Percentiles rank a stretch among this genome's conserved stretches.
These are phyloP conservation scores for Esox lucius DNA, from an alignment of 2,797 vertebrate genomes.

Conservation along the genomic window DNA sequence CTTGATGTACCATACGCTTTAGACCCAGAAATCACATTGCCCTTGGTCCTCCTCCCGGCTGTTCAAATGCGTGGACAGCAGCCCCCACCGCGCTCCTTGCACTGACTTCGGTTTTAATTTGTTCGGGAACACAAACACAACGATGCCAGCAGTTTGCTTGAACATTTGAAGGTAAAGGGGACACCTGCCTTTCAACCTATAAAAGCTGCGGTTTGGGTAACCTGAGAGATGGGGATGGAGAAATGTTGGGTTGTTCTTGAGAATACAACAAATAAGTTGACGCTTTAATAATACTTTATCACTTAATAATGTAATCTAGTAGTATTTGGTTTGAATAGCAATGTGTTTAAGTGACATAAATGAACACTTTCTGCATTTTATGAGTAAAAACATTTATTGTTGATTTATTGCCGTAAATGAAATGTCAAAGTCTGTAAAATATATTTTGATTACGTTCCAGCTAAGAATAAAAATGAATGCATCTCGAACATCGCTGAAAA, in stretches of 20 bases:
- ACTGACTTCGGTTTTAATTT: slow-evolving; percentile 38
- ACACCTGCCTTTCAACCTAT: background rate
- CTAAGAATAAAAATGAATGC: background rate
- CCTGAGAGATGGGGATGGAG: background rate
- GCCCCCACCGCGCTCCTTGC: slow-evolving; percentile 13
- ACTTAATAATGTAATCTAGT: too few relatives aligned
- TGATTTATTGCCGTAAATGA: too few relatives aligned
- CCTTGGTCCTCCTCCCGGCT: slow-evolving; percentile 59
- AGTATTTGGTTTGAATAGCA: too few relatives aligned
- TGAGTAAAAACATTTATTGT: too few relatives aligned
- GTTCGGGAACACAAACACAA: slow-evolving; percentile 28
- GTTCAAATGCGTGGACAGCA: background rate
- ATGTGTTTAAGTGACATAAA: too few relatives aligned
- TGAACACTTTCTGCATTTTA: too few relatives aligned
- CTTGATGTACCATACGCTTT: slow-evolving; percentile 70
- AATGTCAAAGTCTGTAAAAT: too few relatives aligned
- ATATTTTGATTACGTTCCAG: too few relatives aligned
- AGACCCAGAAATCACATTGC: slow-evolving; percentile 72
- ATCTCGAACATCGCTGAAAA: background rate
- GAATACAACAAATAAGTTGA: too few relatives aligned
- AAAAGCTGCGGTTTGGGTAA: background rate
- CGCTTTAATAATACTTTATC: too few relatives aligned
- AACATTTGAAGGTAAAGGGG: background rate
- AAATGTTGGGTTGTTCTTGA: background rate
- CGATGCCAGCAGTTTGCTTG: too few relatives aligned